These are phyloP conservation scores for Nannoperca australis DNA, from an alignment of 2,797 vertebrate species.

Conservation along the genomic window DNA sequence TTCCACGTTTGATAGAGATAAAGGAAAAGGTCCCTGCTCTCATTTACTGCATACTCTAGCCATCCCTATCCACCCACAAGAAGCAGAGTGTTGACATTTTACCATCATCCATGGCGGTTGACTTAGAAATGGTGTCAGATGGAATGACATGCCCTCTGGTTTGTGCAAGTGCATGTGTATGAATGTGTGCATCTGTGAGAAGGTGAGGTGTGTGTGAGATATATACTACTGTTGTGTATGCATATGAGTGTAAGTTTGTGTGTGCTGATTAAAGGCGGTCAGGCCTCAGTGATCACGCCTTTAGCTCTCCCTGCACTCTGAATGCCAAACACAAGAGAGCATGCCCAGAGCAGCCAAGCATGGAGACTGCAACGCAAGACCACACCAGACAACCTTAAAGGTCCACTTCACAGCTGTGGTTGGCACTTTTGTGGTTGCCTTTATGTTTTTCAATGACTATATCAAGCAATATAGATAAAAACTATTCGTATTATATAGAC, in stretches of 20 bases:
- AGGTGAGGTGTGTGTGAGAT: conserved; percentile 32
- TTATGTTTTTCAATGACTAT: conserved; percentile 29
- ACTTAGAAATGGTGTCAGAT: conserved; percentile 67
- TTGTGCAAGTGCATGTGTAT: conserved; percentile 9
- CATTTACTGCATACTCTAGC: conserved; percentile 48
- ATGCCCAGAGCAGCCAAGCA: conserved; percentile 79
- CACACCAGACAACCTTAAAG: conserved; percentile 62
- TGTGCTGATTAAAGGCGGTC: conserved; percentile 81
- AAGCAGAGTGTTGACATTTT: conserved; percentile 74
- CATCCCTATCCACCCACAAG: conserved; percentile 34
- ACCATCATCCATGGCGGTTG: conserved; percentile 60
- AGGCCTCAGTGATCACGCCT: conserved; percentile 82
- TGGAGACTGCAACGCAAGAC: conserved; percentile 62
- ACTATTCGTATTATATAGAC: not conserved
- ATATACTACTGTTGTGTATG: conserved; percentile 48
- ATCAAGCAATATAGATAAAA: conserved; percentile 25
- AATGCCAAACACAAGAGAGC: conserved; percentile 84
- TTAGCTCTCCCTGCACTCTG: conserved; percentile 75
- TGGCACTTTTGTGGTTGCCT: conserved; percentile 32
- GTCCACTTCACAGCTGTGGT: conserved; percentile 54
- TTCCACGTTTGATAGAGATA: conserved; percentile 55
- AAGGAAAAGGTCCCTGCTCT: conserved; percentile 70
- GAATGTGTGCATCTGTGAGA: conserved; percentile 28
- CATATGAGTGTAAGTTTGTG: conserved; percentile 61
- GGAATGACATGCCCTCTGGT: conserved; percentile 48